Evolutionary conservation across 1,140 invertebrate species (phyloP).

Genomic region (Ceratosolen fusciceps): DNA sequence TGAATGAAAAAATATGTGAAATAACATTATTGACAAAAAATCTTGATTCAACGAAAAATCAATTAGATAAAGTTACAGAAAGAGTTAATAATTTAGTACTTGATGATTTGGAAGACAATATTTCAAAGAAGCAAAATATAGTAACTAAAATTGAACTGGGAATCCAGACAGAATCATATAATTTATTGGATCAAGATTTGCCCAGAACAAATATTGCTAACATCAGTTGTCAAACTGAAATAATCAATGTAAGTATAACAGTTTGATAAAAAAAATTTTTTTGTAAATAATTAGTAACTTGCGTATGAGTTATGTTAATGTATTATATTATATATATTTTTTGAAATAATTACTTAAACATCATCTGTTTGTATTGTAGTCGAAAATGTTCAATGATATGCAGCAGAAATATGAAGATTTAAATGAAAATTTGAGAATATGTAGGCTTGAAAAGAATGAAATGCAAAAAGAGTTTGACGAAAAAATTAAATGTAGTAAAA

Average conservation of each 20-base stretch:
- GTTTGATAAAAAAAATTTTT: background rate
- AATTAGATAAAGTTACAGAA: constrained; percentile 45
- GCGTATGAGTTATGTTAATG: no score
- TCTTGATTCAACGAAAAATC: constrained; percentile 49
- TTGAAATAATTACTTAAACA: no score
- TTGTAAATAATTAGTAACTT: no score
- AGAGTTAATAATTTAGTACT: constrained; percentile 40
- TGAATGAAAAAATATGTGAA: constrained; percentile 48
- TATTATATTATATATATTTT: no score
- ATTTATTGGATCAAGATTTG: background rate
- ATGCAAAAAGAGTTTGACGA: constrained; percentile 20
- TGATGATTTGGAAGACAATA: constrained; percentile 12
- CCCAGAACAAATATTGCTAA: background rate
- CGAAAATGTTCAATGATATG: constrained; percentile 7
- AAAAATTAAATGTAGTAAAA: constrained; percentile 38
- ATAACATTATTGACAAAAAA: constrained; percentile 51
- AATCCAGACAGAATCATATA: constrained; percentile 22
- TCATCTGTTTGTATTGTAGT: constrained; percentile 3
- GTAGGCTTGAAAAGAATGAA: constrained; percentile 25
- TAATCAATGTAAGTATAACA: constrained; percentile 43
- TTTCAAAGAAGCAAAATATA: background rate
- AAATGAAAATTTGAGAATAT: constrained; percentile 21
- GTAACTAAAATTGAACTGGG: background rate
- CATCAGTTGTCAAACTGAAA: constrained; percentile 40
- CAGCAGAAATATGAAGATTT: constrained; percentile 37